Evolutionary conservation across 2,888 invertebrate genomes (phyloP), one percentile per base, ranked within the genome.

Genomic region (Torymus aiolomorphi): DNA sequence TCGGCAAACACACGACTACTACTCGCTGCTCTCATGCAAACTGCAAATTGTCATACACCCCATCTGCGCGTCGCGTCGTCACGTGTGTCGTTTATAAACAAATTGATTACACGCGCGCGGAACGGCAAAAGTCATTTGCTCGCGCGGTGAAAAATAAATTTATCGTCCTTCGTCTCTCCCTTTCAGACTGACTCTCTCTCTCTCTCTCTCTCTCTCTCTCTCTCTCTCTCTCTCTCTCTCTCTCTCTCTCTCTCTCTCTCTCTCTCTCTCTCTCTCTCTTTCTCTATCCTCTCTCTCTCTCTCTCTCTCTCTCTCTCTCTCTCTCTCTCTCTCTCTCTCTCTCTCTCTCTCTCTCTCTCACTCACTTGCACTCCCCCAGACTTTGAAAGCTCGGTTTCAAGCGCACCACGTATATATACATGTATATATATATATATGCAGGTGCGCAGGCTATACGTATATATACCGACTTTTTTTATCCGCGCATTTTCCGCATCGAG

Each of bases 81-180:
- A 20, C 20, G 20, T 20, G 20, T 20, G 20, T 20, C 8, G 8
- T 31, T 5, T 31, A 31, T 31, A 31, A 52, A 72, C 52, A 62
- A 62, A 72, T 72, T 62, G 72, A 62, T 31, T 31, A 31, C 31
- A 31, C 31, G 31, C 8, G 18, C 72, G 52, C 31, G 8, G 16
- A 52, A 3, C 49, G 52, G 72, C 62, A 62, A 62, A 72, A 51
- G 72, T 72, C 62, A 52, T 72, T 72, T 62, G 52, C 61, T 20
- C 8, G 8, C 31, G 62, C 24, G 24, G 71, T 71, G 59, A 71
- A 71, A 71, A 71, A 59, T 49, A 71, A 51, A 71, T 71, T 71
- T 72, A 62, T 70, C 42, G 70, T 10, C 31, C 52, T 13, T 42
- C 31, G 13, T 13, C 70, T 0, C 42, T 70, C 8, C 49, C 16